Base-by-base conservation (phyloP, 30 jellyfish, hydroid and myxozoan genomes). In the Aurelia sp. region DNA sequence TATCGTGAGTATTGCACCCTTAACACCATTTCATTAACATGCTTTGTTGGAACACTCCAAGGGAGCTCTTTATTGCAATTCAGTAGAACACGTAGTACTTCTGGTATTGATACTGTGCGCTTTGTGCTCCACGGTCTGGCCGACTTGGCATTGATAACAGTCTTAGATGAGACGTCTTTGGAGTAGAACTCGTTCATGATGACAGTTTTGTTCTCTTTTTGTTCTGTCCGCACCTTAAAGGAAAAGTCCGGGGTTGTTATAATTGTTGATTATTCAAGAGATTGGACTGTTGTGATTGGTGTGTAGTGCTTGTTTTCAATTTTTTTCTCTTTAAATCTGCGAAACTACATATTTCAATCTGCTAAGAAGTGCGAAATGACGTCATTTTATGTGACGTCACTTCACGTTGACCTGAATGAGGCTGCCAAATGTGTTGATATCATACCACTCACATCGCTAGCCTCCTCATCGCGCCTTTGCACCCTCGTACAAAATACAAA, bases 161-260 rank as follows among this genome's bases (percentile, higher is more conserved):
- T 30, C 58, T 72, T 72, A 21, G 83, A 72, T 50, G 83, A 17
- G 58, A 72, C 83, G 19, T 40, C 83, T 35, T 72, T 72, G 41
- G 83, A 9, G 83, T 72, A 72, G 67, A 72, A 72, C 62, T 72
- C 83, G 62, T 72, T 71, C 37, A 72, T 30, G 83, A 72, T 72
- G 68, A 21, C 1, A 62, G 73, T 62, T 10, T 62, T 31, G 73
- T 31, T 62, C 30, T 62, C 67, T 27, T 27, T 27, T 27, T 27
- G 33, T 27, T 27, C 2, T 27, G 33, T 2, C 33, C 33, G 2
- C 33, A 27, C 33, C 33, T 27, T 27, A 27, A 27, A 0, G 33
- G 33, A 27, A 1, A 27, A 27, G 1, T 27, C 33, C 33, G 33
- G 33, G 2, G 33, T 27, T 27, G 33, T 27, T 27, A 72, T 72